phyloP scores from a whole-genome alignment of 1,140 invertebrate genomes.

The Panagrolaimus sp. region DNA sequence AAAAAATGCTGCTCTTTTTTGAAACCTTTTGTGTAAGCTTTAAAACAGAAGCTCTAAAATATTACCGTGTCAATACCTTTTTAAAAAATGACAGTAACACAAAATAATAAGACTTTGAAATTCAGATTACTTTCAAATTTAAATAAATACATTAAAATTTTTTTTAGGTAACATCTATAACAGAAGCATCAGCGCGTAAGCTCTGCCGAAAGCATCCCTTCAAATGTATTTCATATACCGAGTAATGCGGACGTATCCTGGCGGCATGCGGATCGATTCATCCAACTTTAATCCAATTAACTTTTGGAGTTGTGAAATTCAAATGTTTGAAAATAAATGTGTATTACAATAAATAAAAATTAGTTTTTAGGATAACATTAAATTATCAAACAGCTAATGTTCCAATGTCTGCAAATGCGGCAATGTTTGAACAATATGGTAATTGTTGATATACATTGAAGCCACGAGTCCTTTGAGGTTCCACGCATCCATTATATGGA shows the following conservation, averaged over 20 bases:
- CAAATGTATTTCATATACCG: slow-evolving; percentile 66
- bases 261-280: slow-evolving; percentile 83
- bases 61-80: no score
- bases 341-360: no score
- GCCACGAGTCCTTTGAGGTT: slow-evolving; percentile 83
- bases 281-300: slow-evolving; percentile 92
- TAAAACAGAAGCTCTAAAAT: no score
- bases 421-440: slow-evolving; percentile 87
- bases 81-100: no score
- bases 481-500: slow-evolving; percentile 78
- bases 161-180: slow-evolving; percentile 79
- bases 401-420: slow-evolving; percentile 64
- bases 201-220: slow-evolving; percentile 79
- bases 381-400: slow-evolving; percentile 71
- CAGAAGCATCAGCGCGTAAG: slow-evolving; percentile 83
- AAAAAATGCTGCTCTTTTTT: no score
- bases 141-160: neutral
- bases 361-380: slow-evolving; percentile 86
- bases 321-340: no score
- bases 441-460: slow-evolving; percentile 80
- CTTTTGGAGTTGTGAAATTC: slow-evolving; percentile 88
- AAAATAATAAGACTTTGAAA: no score
- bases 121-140: neutral
- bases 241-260: slow-evolving; percentile 86
- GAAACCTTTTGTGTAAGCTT: no score